Base-by-base conservation (phyloP, 2,888 invertebrate genomes). In the Lithophane semibrunnea region DNA sequence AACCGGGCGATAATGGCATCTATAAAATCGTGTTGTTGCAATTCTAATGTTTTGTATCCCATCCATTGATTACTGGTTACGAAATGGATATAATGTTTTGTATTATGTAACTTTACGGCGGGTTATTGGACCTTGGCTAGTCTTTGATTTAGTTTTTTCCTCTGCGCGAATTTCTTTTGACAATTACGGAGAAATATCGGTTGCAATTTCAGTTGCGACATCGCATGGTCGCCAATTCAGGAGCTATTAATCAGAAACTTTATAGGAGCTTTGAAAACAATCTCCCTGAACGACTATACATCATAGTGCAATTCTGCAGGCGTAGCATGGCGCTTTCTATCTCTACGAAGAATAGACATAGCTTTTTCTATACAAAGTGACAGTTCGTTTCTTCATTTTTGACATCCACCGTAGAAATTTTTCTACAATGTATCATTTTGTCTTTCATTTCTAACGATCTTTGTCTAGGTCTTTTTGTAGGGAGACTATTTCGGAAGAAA, bases 31-130 rank as follows among this genome's bases (percentile, higher is more conserved):
- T 77, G 74, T 52, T 77, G 68, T 80, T 80, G 82, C 76, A 75
- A 79, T 82, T 79, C 42, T 67, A 79, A 82, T 80, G 65, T 74
- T 47, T 64, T 66, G 79, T 73, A 76, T 78, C 54, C 63, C 85
- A 86, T 84, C 85, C 75, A 75, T 68, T 79, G 73, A 82, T 75
- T 78, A 24, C 29, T 52, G 60, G 73, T 86, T 86, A 80, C 82
- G 73, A 74, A 79, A 84, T 75, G 52, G n/a, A 24, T 66, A 21
- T 74, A 63, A 82, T 56, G 44, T 54, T 64, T 24, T 56, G 9
- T 61, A 47, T 80, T 83, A 74, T 60, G 71, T 37, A 85, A 85
- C 72, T 49, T 61, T 56, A 4, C 16, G n/a, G 42, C n/a, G 9
- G 54, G 75, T 66, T 54, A 42, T 49, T 73, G 56, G 29, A 58